A percentile compares a stretch with the other conserved stretches of the same genome.
Evolutionary conservation across 2,888 invertebrate species (phyloP).

Genomic region (Cantharis nigra): DNA sequence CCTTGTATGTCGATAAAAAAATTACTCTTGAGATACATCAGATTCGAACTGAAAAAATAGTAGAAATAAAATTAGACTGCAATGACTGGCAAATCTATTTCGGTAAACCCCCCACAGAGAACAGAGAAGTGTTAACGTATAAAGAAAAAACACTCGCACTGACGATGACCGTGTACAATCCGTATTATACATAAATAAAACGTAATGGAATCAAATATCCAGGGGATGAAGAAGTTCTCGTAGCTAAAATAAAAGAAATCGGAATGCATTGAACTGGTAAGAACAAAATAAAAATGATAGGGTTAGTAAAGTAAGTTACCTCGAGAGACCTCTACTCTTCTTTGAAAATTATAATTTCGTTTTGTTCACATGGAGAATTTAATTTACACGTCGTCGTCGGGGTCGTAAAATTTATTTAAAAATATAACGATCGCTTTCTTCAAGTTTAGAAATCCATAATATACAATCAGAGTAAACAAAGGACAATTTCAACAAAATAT

Average conservation of each 20-base stretch:
- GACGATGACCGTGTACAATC: background rate
- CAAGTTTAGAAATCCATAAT: background rate
- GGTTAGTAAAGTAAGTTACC: background rate
- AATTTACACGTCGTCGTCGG: background rate
- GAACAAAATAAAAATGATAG: background rate
- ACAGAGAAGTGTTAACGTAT: background rate
- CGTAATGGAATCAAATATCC: background rate
- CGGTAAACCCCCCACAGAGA: background rate
- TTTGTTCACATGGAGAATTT: background rate
- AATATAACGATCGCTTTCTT: background rate
- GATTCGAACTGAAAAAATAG: background rate
- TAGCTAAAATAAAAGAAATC: background rate
- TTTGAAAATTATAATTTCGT: background rate
- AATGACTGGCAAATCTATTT: background rate
- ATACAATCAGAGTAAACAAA: background rate
- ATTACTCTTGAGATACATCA: background rate
- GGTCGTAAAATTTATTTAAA: background rate
- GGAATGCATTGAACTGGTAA: background rate
- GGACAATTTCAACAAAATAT: background rate
- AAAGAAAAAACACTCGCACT: background rate
- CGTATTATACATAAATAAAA: background rate
- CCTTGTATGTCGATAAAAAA: too few species aligned
- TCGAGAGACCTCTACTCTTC: background rate
- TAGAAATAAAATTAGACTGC: background rate
- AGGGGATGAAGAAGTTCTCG: background rate